Evolutionary conservation across 1,140 invertebrate species (phyloP).

Genomic region (Caerostris darwini): DNA sequence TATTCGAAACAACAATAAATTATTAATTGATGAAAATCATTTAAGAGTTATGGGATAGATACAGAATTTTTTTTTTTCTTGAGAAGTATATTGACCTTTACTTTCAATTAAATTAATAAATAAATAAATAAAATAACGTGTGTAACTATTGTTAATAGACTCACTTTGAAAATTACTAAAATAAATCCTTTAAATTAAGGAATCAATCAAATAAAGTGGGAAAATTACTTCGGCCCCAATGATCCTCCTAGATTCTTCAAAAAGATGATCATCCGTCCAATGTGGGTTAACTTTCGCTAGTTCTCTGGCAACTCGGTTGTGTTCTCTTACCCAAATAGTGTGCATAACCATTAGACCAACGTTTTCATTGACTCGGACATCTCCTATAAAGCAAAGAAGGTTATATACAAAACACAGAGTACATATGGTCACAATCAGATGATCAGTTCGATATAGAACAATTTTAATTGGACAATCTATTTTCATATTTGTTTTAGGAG

Average conservation of each 20-base stretch:
- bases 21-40: too few relatives aligned
- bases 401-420: background rate
- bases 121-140: background rate
- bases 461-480: too few relatives aligned
- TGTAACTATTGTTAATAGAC: background rate
- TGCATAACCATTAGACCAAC: constrained; percentile 84
- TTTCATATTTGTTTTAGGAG: too few relatives aligned
- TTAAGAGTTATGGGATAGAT: too few relatives aligned
- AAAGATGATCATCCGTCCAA: constrained; percentile 81
- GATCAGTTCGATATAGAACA: too few relatives aligned
- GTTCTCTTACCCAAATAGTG: constrained; percentile 82
- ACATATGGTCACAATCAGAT: too few relatives aligned
- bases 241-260: constrained; percentile 84
- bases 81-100: too few relatives aligned
- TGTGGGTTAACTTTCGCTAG: constrained; percentile 80
- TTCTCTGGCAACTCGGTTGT: constrained; percentile 80
- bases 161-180: background rate
- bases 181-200: background rate
- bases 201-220: background rate
- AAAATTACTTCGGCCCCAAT: constrained; percentile 81
- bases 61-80: too few relatives aligned
- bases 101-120: background rate
- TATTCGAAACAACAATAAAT: too few relatives aligned
- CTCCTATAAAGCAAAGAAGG: constrained; percentile 78
- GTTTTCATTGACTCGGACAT: constrained; percentile 88